phyloP scores from a whole-genome alignment of 2,888 invertebrate species.

The Augochlorella aurata region DNA sequence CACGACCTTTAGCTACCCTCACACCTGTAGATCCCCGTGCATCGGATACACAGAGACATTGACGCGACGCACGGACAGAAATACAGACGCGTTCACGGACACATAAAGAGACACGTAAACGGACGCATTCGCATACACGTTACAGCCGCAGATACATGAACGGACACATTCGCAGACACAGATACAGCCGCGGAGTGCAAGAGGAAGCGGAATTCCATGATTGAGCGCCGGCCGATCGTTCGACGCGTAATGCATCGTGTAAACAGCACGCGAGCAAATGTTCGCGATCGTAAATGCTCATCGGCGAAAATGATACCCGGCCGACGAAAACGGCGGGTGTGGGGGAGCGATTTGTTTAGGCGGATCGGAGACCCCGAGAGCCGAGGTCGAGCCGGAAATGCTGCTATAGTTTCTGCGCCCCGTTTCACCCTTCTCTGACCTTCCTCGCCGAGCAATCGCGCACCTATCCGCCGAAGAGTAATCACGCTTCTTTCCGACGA shows the following conservation, averaged over 20 bases:
- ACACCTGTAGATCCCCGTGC: not conserved
- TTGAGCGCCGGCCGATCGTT: constrained; percentile 41
- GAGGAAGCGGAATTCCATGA: constrained; percentile 38
- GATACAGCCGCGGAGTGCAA: not conserved
- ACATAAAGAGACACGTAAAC: no score
- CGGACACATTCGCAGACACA: not conserved
- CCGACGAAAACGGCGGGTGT: constrained; percentile 28
- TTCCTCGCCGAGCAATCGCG: constrained; percentile 67
- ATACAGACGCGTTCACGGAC: no score
- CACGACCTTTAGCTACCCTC: not conserved
- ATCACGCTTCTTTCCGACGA: constrained; percentile 44
- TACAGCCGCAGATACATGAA: no score
- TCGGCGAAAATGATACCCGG: constrained; percentile 49
- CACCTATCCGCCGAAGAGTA: constrained; percentile 59
- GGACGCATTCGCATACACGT: no score
- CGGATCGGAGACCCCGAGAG: constrained; percentile 67
- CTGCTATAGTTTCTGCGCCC: constrained; percentile 47
- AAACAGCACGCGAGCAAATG: constrained; percentile 49
- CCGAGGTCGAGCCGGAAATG: constrained; percentile 73
- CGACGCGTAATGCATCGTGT: constrained; percentile 47
- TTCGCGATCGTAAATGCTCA: constrained; percentile 21
- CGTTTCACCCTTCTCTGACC: constrained; percentile 17
- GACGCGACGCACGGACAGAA: no score
- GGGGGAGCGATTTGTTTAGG: constrained; percentile 68
- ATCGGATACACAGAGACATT: no score